Base-by-base conservation (phyloP, 2,797 vertebrate genomes). In the Sebastiscus tertius region DNA sequence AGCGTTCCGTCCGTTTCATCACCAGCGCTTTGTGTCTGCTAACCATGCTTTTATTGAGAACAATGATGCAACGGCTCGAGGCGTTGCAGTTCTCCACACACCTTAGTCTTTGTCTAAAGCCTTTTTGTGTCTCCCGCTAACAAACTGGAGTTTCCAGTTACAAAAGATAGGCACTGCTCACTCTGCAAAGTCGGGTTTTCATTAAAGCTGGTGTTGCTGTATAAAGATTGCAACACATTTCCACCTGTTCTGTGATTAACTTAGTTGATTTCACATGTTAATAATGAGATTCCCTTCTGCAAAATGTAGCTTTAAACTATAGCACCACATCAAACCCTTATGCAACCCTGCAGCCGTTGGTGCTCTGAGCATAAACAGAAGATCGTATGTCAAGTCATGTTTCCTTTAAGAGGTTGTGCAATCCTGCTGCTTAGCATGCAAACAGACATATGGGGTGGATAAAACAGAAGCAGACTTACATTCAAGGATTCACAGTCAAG, bases 61-160 rank as follows among this genome's bases (percentile, higher is more conserved):
- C 34, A 22, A 26, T 84, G 74, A 85, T 20, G 73, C 69, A 81
- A 78, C 77, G 0, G 16, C 74, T 34, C 1, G 27, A 69, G 72
- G 71, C 58, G 0, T 76, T 71, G 55, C 55, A 36, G 0, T n/a
- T 65, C 39, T 72, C 33, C 66, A 70, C 82, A 86, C 84, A 83
- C 75, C 68, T 70, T 36, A 4, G 62, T 82, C 80, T 90, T 90
- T 81, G 64, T 87, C 59, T 78, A 1, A 66, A 71, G 56, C 31
- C 76, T 60, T 62, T 62, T 58, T 70, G 54, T 76, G 52, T 63
- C 33, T 74, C 61, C 71, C 5, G 4, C 27, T 27, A 61, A 80
- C 75, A 82, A 89, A 91, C 91, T 70, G 72, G 90, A 85, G 73
- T 85, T 87, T 94, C 84, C 79, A 36, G 87, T 92, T 89, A 22